Evolutionary conservation across 2,888 invertebrate genomes (phyloP), one percentile per base, ranked within the genome.

Genomic region (Meiosimyza decipiens): DNA sequence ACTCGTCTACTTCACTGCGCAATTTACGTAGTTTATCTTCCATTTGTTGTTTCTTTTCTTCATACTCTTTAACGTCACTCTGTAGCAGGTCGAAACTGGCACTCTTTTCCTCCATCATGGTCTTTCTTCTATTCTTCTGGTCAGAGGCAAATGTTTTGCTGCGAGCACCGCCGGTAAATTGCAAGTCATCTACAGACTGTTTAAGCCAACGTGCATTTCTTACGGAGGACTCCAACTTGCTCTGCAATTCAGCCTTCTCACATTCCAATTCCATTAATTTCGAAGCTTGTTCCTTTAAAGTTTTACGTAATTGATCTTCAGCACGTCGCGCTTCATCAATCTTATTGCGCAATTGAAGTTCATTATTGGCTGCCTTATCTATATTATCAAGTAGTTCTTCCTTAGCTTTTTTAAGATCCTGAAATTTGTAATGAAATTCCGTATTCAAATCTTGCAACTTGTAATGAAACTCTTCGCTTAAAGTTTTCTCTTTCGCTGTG

Each of bases 401-500:
- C 33, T 67, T 67, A 13, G 55, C 40, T 7, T 28, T 22, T 16
- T 67, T 67, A 47, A 67, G 67, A 47, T 67, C 67, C 55, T 67
- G 67, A 67, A 54, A 55, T 55, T 67, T 67, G 13, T 67, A 67
- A 16, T 67, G 67, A 67, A 67, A 67, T 16, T 67, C 67, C 47
- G 55, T 67, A 18, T 67, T 67, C 12, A 67, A 47, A 12, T 67
- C 67, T 15, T 67, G 67, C n/a, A 67, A 18, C 22, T 67, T 67
- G 15, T 67, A 67, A 18, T 67, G 67, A 47, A 67, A 67, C n/a
- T 40, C 67, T 55, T 67, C 67, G 18, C 55, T 54, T 13, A 67
- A 55, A 16, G 67, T 67, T 55, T 67, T 67, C 54, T 67, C 67
- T 50, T 67, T 67, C 9, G 67, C 55, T n/a, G 33, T 33, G 13